Evolutionary conservation across 1,140 invertebrate genomes (phyloP).

Genomic region (Vanessa tameamea): DNA sequence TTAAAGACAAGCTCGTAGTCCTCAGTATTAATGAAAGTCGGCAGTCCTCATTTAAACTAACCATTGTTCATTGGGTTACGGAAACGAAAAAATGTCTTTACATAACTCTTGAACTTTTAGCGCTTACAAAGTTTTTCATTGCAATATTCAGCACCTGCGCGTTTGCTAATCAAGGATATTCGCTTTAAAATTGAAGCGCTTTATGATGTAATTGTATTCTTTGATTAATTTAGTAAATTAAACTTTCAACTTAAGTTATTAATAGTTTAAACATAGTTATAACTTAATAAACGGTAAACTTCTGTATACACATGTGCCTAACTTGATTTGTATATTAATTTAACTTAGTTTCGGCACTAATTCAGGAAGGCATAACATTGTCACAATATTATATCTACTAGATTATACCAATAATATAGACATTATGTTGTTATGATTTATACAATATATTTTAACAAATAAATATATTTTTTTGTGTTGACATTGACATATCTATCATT

Average conservation of each 20-base stretch:
- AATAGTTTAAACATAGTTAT: neutral
- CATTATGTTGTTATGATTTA: too few relatives aligned
- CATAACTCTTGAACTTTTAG: constrained; percentile 27
- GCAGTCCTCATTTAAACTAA: constrained; percentile 14
- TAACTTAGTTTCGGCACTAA: neutral
- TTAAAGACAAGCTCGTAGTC: constrained; percentile 3
- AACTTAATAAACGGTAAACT: neutral
- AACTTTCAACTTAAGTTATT: neutral
- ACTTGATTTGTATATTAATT: neutral
- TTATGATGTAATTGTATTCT: constrained; percentile 5
- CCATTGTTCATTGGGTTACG: constrained; percentile 17
- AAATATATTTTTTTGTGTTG: too few relatives aligned
- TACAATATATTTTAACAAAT: too few relatives aligned
- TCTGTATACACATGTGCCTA: neutral
- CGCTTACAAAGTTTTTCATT: constrained; percentile 28
- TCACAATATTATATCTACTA: neutral
- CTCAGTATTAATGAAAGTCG: constrained; percentile 20
- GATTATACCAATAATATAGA: too few relatives aligned
- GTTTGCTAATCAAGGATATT: constrained; percentile 13
- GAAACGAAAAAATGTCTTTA: constrained; percentile 26
- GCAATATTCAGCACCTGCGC: constrained; percentile 23
- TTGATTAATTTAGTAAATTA: neutral
- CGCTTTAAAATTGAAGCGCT: constrained; percentile 9
- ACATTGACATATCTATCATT: neutral
- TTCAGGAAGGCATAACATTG: neutral